Base-by-base conservation (phyloP, 2,797 vertebrate genomes). In the Myotis vivesi region DNA sequence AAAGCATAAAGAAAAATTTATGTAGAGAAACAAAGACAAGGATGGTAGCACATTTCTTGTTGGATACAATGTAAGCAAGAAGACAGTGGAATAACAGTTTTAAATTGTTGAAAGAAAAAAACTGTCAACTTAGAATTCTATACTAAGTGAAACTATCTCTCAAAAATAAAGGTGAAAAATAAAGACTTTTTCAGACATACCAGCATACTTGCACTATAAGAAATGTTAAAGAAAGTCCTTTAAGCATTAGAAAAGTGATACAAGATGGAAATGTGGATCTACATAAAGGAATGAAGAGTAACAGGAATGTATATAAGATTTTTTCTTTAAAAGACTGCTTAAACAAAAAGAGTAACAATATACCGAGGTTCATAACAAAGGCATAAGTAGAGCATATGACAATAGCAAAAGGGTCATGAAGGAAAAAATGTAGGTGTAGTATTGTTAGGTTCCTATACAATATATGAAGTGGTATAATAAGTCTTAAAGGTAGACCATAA, bases 101-200 rank as follows among this genome's bases (percentile, higher is more conserved):
- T 62, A 79, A 57, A 73, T 68, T 25, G 41, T 64, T 41, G 38
- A 89, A 71, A 92, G 69, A 59, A 90, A 51, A 51, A 80, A 85
- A 66, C 8, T 51, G 5, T 36, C 90, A 92, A 75, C 49, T 66
- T 59, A 81, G 64, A 82, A 68, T 90, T 84, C 68, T 23, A 92
- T 51, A 64, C 53, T 19, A 93, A 69, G 53, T 82, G 59, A 83
- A 94, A 87, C 55, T 19, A 51, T n/a, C 75, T 87, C 90, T 88
- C 73, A 59, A 28, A 59, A 59, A 59, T 59, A 59, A 59, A 59
- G 55, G 55, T 28, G 9, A 89, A 94, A 95, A 92, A 68, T 72
- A 1, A 16, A 91, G 41, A 28, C 28, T 73, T 87, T 79, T 80
- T 51, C 66, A 93, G 81, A 89, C 10, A 38, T 16, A 90, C 0